Evolutionary conservation across 2,113 vertebrate genomes (phyloP), one percentile per base, ranked within the genome.

Genomic region (Scomber scombrus): DNA sequence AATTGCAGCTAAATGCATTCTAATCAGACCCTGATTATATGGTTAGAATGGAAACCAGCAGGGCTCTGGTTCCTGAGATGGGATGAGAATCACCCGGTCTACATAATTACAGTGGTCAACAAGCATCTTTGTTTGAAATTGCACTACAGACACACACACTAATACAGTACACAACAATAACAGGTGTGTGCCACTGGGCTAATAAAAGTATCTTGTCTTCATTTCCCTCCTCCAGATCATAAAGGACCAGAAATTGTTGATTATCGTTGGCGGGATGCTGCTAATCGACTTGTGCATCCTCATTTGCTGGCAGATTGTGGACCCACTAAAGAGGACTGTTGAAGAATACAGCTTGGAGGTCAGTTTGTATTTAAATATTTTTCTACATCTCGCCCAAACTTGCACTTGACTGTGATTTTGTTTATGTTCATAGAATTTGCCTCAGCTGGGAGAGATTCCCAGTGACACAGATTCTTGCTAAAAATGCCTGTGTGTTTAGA

Each of bases 321-420:
- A 99, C 91, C 98, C 98, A 23, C 96, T 99, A 86, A 97, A 96
- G 91, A 97, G 97, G 92, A 99, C 97, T 1, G 97, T 98, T 89
- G 98, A 99, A 93, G 95, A 96, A 83, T 99, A 99, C 95, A 98
- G 96, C 95, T 95, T 99, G 95, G 98, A 99, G 98, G 98, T 98
- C 94, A 89, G 93, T 88, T 43, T 64, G n/a, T 58, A 18, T 73
- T 75, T 75, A 18, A 0, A 46, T 72, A 4, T 52, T 66, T 46
- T 60, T 45, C 34, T 3, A 8, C 16, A 4, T 77, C 49, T 75
- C 8, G 45, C 43, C 21, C 51, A 15, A 64, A 52, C 21, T 43
- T 31, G 31, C 0, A 0, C 40, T 63, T 29, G 6, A 46, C 75
- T 74, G 7, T 72, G 21, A 2, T 29, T 23, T 65, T 64, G 0